phyloP scores from a whole-genome alignment of 1,140 invertebrate genomes.

The Scaptodrosophila lebanonensis region DNA sequence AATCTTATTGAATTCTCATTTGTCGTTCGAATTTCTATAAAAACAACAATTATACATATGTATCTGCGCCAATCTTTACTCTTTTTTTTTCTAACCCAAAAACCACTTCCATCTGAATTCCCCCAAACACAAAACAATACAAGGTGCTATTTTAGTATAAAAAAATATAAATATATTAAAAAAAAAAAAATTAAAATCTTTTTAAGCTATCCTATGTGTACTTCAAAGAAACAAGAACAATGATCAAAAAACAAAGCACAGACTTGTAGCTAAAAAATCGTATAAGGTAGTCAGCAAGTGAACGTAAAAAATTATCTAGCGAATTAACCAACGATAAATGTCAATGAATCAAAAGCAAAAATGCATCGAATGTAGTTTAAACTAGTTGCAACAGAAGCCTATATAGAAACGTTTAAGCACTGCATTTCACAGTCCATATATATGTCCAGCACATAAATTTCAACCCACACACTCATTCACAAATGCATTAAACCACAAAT shows the following conservation, averaged over 20 bases:
- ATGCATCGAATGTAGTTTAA: slow-evolving; percentile 62
- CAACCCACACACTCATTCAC: slow-evolving; percentile 12
- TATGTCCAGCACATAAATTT: slow-evolving; percentile 13
- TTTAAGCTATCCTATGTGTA: slow-evolving; percentile 52
- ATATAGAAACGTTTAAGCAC: slow-evolving; percentile 25
- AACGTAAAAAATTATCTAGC: slow-evolving; percentile 42
- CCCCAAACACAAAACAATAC: slow-evolving; percentile 55
- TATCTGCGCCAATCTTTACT: slow-evolving; percentile 15
- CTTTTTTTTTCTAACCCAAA: slow-evolving; percentile 43
- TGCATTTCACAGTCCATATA: slow-evolving; percentile 6
- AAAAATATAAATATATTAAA: slow-evolving; percentile 32
- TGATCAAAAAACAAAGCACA: slow-evolving; percentile 61
- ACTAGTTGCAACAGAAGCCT: slow-evolving; percentile 37
- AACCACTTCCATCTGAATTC: slow-evolving; percentile 54
- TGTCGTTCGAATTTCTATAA: neutral
- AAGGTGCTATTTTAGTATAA: slow-evolving; percentile 69
- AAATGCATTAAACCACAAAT: slow-evolving; percentile 22
- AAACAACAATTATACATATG: slow-evolving; percentile 7
- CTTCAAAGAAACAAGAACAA: slow-evolving; percentile 49
- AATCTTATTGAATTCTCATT: slow-evolving; percentile 33
- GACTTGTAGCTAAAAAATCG: slow-evolving; percentile 22
- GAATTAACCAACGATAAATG: slow-evolving; percentile 68
- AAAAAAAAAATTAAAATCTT: slow-evolving; percentile 30
- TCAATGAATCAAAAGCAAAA: slow-evolving; percentile 70
- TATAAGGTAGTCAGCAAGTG: slow-evolving; percentile 26